Base-by-base conservation (phyloP, 2,113 vertebrate species). In the Lasiurus cinereus region DNA sequence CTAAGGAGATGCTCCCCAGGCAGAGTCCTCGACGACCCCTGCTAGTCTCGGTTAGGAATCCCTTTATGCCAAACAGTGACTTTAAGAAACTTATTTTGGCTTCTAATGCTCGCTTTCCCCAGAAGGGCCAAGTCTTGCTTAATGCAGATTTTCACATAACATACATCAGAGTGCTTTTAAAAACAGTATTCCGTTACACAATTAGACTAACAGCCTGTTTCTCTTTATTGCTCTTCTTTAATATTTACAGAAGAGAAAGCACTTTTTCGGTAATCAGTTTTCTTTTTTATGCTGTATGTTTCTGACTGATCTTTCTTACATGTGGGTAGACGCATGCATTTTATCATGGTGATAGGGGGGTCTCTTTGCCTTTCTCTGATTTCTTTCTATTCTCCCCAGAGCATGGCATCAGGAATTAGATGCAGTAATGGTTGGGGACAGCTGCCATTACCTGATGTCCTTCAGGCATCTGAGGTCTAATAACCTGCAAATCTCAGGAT, bases 351-450 rank as follows among this genome's bases (percentile, higher is more conserved):
- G 78, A 91, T 83, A 56, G n/a, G n/a, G n/a, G 43, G 74, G 50
- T 3, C n/a, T 88, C 4, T 73, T 69, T 95, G 50, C 36, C 46
- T 93, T 97, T 93, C 83, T 79, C 64, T 69, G 56, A 94, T 94
- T 97, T 93, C 82, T 94, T 94, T 92, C 6, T 93, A 85, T 94
- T 96, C 92, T 50, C n/a, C 69, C 39, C 36, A 91, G 80, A 96
- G 92, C 91, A 94, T 87, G 36, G 11, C 78, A 96, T 93, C 72
- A 84, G 64, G 84, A 94, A 93, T 96, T 93, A 92, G 90, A 91
- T 59, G 67, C 8, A 31, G 73, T 94, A 88, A 89, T 94, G 90
- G 78, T 87, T 94, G 18, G 22, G 72, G 39, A 83, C 22, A 62
- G 22, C 59, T 83, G 52, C 52, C 86, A 59, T 83, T 95, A 64